A percentile compares a stretch with the other conserved stretches of the same genome.
Evolutionary conservation across 2,113 vertebrate species (phyloP).

Genomic region (Procapra przewalskii): DNA sequence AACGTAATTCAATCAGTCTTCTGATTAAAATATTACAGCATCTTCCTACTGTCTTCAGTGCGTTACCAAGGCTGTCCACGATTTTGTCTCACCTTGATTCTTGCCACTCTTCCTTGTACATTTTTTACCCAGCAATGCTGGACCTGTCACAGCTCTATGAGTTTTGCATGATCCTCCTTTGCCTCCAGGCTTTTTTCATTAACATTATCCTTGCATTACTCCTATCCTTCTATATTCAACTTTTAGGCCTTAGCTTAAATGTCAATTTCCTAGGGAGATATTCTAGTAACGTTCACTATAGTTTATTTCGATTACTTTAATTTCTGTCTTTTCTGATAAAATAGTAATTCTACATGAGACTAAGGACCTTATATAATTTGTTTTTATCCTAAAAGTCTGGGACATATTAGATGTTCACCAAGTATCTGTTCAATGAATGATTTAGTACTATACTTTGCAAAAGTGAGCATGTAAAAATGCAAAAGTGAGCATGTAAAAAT

Average conservation of each 20-base stretch:
- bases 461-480: neutral
- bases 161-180: neutral
- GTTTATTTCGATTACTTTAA: neutral
- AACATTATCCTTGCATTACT: neutral
- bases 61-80: neutral
- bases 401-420: neutral
- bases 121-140: neutral
- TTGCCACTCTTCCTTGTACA: neutral
- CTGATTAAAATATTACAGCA: neutral
- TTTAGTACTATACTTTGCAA: neutral
- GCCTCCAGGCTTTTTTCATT: neutral
- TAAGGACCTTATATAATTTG: neutral
- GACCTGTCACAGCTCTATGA: neutral
- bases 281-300: neutral
- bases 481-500: neutral
- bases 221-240: neutral
- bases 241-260: neutral
- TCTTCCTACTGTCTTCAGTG: neutral
- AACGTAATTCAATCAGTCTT: neutral
- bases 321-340: neutral
- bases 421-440: neutral
- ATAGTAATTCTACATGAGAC: neutral
- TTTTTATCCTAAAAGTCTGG: conserved; percentile 15
- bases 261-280: neutral
- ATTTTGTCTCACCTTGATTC: neutral